These are phyloP conservation scores for Geophilus truncorum DNA, from an alignment of 2,888 invertebrate species.

Conservation along the genomic window DNA sequence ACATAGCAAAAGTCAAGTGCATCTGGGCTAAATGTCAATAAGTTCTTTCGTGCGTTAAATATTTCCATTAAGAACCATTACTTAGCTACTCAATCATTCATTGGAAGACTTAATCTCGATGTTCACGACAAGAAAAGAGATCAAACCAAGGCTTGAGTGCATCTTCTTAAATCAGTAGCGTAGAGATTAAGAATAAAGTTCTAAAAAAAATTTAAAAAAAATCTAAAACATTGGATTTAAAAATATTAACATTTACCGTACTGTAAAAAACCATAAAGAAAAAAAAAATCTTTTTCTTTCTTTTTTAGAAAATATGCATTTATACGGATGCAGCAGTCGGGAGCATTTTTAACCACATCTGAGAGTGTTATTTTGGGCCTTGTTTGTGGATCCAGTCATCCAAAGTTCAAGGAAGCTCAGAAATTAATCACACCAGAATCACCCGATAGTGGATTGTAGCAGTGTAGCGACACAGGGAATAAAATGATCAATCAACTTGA, in stretches of 20 bases:
- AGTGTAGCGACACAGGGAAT: background rate
- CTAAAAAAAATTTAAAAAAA: too few species aligned
- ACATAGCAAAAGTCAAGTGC: background rate
- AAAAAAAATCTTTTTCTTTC: background rate
- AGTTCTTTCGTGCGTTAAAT: background rate
- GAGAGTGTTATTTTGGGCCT: constrained; percentile 56
- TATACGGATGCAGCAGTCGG: constrained; percentile 54
- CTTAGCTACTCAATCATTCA: background rate
- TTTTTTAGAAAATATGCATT: constrained; percentile 50
- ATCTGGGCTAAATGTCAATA: background rate
- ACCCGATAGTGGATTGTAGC: constrained; percentile 52
- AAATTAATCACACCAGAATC: constrained; percentile 53
- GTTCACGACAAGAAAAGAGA: background rate
- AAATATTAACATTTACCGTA: too few species aligned
- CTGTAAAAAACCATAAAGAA: too few species aligned
- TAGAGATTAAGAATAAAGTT: too few species aligned
- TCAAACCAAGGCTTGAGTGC: too few species aligned
- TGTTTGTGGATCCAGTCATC: constrained; percentile 55
- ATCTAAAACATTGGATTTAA: too few species aligned
- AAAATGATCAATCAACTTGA: background rate
- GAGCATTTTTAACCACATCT: constrained; percentile 56
- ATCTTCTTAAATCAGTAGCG: too few species aligned
- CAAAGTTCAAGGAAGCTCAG: constrained; percentile 56
- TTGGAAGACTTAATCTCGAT: background rate
- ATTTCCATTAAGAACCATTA: background rate